phyloP scores from a whole-genome alignment of 2,888 invertebrate species.

The Trilocha varians region DNA sequence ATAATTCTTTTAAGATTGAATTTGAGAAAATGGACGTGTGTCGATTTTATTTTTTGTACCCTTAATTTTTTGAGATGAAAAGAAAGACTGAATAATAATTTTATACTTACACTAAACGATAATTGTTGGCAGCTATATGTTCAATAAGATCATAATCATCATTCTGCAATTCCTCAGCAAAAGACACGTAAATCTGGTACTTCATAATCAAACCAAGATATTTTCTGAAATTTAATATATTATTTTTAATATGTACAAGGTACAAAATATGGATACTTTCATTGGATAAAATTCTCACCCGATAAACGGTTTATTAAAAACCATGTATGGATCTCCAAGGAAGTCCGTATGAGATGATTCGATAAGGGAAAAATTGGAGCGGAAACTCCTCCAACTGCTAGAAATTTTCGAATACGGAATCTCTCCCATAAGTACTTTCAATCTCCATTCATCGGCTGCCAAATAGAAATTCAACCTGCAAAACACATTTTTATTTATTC shows the following conservation, averaged over 20 bases:
- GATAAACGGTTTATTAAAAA: conserved; percentile 70
- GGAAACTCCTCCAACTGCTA: conserved; percentile 67
- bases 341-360: conserved; percentile 62
- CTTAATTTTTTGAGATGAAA: too few relatives aligned
- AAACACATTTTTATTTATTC: conserved; percentile 8
- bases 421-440: conserved; percentile 53
- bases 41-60: too few relatives aligned
- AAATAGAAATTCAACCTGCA: conserved; percentile 70
- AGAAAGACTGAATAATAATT: not conserved
- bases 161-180: conserved; percentile 57
- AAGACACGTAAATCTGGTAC: conserved; percentile 71
- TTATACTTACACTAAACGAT: conserved; percentile 53
- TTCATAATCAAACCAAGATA: conserved; percentile 71
- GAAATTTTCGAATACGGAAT: conserved; percentile 42
- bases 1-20: too few relatives aligned
- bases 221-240: conserved; percentile 51
- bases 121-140: conserved; percentile 50
- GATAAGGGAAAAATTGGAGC: conserved; percentile 56
- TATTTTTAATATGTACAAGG: not conserved
- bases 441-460: conserved; percentile 71
- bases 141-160: conserved; percentile 57
- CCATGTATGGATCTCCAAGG: conserved; percentile 62
- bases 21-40: too few relatives aligned
- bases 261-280: not conserved
- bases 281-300: conserved; percentile 41